A percentile compares a stretch with the other conserved stretches of the same genome.
phyloP scores from a whole-genome alignment of 2,888 invertebrate genomes.

The Rosalia funebris region DNA sequence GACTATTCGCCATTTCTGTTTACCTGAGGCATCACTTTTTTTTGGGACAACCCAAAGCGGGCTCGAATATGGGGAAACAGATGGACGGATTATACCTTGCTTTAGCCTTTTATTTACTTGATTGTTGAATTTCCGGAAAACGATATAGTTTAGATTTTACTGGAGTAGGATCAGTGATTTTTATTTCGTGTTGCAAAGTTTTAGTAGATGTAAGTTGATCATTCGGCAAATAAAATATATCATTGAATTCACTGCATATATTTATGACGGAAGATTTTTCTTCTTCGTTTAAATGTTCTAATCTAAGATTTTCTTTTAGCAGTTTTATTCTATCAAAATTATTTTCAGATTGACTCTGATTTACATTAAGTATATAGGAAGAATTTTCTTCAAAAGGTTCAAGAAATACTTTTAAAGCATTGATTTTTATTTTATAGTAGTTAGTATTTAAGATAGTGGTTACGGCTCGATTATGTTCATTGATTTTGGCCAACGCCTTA shows the following conservation, averaged over 20 bases:
- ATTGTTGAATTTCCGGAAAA: not conserved
- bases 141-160: not conserved
- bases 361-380: no score
- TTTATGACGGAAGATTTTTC: slow-evolving; percentile 1
- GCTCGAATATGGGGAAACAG: not conserved
- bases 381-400: no score
- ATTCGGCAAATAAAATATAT: slow-evolving; percentile 10
- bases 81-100: not conserved
- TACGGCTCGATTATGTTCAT: no score
- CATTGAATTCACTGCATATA: not conserved
- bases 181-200: not conserved
- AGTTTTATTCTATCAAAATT: not conserved
- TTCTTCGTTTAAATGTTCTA: slow-evolving; percentile 5
- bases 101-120: not conserved
- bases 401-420: no score
- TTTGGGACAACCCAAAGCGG: not conserved
- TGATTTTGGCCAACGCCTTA: no score
- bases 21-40: not conserved
- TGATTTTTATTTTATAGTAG: no score
- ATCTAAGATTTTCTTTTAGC: slow-evolving; percentile 5
- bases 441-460: no score
- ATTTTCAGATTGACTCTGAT: no score
- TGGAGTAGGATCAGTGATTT: not conserved
- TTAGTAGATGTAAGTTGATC: not conserved
- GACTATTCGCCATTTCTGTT: not conserved